Evolutionary conservation across 2,888 invertebrate genomes (phyloP), one percentile per base, ranked within the genome.

Genomic region (Phania funesta): DNA sequence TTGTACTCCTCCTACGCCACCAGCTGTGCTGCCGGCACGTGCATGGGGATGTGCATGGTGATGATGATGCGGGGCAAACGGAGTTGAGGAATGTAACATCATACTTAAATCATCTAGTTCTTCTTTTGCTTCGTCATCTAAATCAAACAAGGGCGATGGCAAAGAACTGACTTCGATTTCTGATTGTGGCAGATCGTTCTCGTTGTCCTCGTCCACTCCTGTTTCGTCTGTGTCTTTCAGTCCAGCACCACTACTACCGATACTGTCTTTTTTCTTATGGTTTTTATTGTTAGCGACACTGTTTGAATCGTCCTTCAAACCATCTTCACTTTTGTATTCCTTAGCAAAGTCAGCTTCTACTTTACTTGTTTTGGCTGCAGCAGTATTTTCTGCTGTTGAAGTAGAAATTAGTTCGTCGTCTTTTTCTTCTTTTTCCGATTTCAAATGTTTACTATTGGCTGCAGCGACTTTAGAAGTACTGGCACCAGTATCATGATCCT

Each of bases 71-170:
- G 89, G 89, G 77, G 90, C 90, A 77, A 90, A 88, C 76, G 89
- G 87, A 73, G 89, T 86, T 70, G 90, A 87, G 73, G 91, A 90
- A 88, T 91, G 91, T 85, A 91, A 88, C 91, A 91, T 91, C 87
- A 89, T 89, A 83, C 87, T 87, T 85, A 87, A 84, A 80, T 87
- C 89, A 86, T 88, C 88, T 86, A 90, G 85, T 88, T 90, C 88
- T 85, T 90, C 89, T 83, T 87, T 89, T 86, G 90, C 89, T 84
- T 89, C 89, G 87, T 90, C 90, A 88, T 91, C 90, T 87, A 90
- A 89, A 87, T 90, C 89, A 84, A 90, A 90, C 83, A 90, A 87
- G 65, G 90, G 88, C 85, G 90, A 90, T 85, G 88, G 87, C 85
- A 89, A 77, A 52, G 86, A 88, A 60, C 85, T 85, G 83, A 86